Evolutionary conservation across 2,113 vertebrate species (phyloP), one percentile per base, ranked within the genome.

Genomic region (Pachypanchax playfairii): DNA sequence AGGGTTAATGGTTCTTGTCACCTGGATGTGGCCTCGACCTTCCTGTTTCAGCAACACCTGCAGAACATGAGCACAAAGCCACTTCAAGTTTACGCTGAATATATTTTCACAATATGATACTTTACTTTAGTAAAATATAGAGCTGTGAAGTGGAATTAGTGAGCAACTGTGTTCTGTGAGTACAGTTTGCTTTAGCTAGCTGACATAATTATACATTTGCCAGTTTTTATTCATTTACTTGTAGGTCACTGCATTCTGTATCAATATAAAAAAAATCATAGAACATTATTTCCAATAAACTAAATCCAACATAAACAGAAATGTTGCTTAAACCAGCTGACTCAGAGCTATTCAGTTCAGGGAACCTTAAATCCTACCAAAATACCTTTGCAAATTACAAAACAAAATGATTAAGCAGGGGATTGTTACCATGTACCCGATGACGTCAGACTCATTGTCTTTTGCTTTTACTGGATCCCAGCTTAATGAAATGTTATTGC

Each of bases 11-110:
- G 96, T 98, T 88, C 95, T 92, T 65, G 95, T 96, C 71, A 98
- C 93, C 87, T 97, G 93, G 82, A 90, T 94, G 72, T 94, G 91
- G 70, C 93, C 94, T 51, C 94, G 91, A 3, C 97, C 95, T 76
- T 98, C 96, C 90, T 97, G 96, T 54, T 93, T 93, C 56, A 96
- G 88, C 64, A 96, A 88, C 26, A 98, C 96, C 97, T 98, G 63
- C 11, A 55, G 41, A 49, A 57, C 31, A 64, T 4, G 13, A 13
- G 38, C 38, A 63, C 6, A 57, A 0, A 43, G 1, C 8, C 36
- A 51, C 18, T 31, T 58, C 13, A 31, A 28, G 26, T 44, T 41
- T 24, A 20, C 17, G 33, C 31, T 10, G 7, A n/a, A 18, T 1
- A 0, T 13, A 0, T 8, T 1, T 21, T 21, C 5, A 48, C n/a